Conservation (phyloP, 2,113 vertebrate species). For the Oryzias javanicus region DNA sequence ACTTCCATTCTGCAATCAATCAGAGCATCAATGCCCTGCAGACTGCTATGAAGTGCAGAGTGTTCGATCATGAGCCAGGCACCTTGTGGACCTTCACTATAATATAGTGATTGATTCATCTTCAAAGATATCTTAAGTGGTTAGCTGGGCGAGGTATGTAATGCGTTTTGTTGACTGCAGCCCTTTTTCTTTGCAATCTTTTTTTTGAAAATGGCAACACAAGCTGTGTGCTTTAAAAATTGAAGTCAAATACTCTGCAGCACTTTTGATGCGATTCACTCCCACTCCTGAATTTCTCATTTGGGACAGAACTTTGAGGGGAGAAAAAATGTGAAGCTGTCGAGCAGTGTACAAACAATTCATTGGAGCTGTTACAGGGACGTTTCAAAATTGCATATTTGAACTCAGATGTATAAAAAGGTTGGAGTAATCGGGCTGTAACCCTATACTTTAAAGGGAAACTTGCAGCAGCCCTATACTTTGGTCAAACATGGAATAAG, state of each 20-base stretch:
- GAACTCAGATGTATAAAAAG: conserved; percentile 40
- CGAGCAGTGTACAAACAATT: conserved; percentile 33
- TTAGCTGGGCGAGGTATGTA: conserved; percentile 73
- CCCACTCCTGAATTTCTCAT: conserved; percentile 50
- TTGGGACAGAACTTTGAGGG: conserved; percentile 56
- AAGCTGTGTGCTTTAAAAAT: conserved; percentile 70
- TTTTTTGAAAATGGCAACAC: conserved; percentile 63
- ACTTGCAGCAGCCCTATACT: conserved; percentile 58
- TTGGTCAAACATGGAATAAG: conserved; percentile 56
- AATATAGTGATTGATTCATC: conserved; percentile 88
- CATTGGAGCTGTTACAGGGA: conserved; percentile 19
- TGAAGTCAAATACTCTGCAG: conserved; percentile 50
- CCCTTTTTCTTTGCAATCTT: conserved; percentile 69
- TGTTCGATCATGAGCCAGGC: conserved; percentile 80
- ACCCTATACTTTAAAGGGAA: conserved; percentile 52
- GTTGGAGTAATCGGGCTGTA: conserved; percentile 33
- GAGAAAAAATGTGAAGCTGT: conserved; percentile 64
- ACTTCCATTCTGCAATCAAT: conserved; percentile 90
- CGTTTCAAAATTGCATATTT: conserved; percentile 54
- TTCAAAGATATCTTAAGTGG: conserved; percentile 86
- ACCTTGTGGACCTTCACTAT: conserved; percentile 84
- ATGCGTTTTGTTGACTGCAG: conserved; percentile 73
- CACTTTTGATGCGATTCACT: conserved; percentile 64
- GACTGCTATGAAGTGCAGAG: conserved; percentile 86
- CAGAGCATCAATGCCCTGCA: conserved; percentile 85